Percentiles rank a stretch among this genome's conserved stretches.
These are phyloP conservation scores for Megaptera novaeangliae DNA, from an alignment of 2,113 vertebrate genomes.

Conservation along the genomic window DNA sequence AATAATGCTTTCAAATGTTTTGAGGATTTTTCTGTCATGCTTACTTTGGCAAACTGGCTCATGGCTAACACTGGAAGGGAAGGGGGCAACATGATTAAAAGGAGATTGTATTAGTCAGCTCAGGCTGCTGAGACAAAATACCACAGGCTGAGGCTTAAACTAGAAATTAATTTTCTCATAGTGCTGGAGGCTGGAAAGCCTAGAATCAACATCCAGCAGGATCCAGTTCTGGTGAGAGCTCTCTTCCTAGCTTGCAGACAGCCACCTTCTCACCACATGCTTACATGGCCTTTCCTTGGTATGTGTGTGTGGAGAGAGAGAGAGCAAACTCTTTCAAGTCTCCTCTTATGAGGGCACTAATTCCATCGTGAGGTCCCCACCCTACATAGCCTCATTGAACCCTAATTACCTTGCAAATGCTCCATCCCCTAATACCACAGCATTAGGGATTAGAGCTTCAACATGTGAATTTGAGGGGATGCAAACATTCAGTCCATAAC, in stretches of 20 bases:
- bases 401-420: background rate
- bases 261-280: background rate
- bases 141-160: background rate
- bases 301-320: background rate
- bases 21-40: background rate
- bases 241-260: background rate
- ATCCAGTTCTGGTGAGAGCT: background rate
- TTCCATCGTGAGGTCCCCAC: background rate
- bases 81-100: background rate
- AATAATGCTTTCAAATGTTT: background rate
- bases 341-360: background rate
- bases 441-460: background rate
- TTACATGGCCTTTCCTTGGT: background rate
- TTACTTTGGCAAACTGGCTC: background rate
- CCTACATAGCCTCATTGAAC: background rate
- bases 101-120: background rate
- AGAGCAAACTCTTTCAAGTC: background rate
- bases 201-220: background rate
- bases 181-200: background rate
- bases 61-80: background rate
- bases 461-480: background rate
- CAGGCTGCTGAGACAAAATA: background rate
- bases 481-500: background rate
- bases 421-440: background rate
- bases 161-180: background rate